phyloP scores from a whole-genome alignment of 2,888 invertebrate genomes.

The Tenthredo livida region DNA sequence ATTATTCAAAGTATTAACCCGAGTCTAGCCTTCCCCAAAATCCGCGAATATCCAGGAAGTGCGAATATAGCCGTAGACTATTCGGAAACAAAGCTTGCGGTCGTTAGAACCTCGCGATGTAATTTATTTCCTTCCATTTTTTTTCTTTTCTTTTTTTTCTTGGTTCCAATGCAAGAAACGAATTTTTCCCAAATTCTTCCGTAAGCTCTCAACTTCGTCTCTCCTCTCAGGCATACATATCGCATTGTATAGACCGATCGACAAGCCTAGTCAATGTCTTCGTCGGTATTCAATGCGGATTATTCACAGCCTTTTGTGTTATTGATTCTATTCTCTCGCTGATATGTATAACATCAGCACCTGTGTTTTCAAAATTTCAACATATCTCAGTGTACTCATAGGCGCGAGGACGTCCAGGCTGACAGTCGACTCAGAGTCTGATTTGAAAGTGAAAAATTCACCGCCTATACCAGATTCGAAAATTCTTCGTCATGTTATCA shows the following conservation, averaged over 20 bases:
- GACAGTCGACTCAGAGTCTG: background rate
- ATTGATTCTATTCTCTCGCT: background rate
- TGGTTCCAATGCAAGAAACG: too few species aligned
- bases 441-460: background rate
- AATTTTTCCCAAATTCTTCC: background rate
- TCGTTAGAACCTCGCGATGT: background rate
- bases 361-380: background rate
- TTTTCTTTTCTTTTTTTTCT: background rate
- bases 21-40: background rate
- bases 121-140: too few species aligned
- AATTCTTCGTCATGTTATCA: background rate
- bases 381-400: background rate
- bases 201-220: background rate
- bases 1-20: conserved; percentile 6
- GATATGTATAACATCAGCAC: background rate
- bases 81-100: background rate
- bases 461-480: background rate
- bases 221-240: background rate
- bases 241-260: background rate
- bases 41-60: background rate
- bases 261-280: background rate
- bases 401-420: background rate
- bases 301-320: background rate
- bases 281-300: background rate
- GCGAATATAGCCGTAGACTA: background rate